Evolutionary conservation across 1,140 invertebrate genomes (phyloP), one percentile per base, ranked within the genome.

Genomic region (Homalodisca vitripennis): DNA sequence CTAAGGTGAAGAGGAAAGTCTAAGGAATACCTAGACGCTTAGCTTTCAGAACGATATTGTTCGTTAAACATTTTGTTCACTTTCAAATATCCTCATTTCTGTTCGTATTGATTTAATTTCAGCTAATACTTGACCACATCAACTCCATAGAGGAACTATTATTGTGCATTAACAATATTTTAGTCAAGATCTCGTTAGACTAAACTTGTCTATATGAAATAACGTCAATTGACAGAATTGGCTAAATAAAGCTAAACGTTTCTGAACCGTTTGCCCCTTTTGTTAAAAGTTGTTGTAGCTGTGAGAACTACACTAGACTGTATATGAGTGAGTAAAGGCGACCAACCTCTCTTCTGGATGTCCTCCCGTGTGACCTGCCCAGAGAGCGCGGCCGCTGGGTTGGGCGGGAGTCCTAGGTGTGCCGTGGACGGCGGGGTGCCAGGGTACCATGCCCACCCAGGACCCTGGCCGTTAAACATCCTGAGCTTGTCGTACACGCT

Each of bases 401-500:
- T 72, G 60, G 70, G 67, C 29, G 73, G 68, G 30, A 71, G 70
- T 27, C 62, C 48, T 22, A 73, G 70, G 41, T 71, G 71, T 17
- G 67, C 69, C n/a, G 72, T 55, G 29, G 74, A 41, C 17, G 71
- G 66, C 10, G 70, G 22, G 20, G 71, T 62, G 57, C 63, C 72
- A 34, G 69, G 68, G 65, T 70, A 67, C 68, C 68, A 63, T 1
- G 68, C 66, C 62, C 66, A 46, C 0, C 67, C 69, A 10, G 81
- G 83, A 77, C 86, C 81, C 79, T 87, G 80, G 73, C 93, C 91
- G 77, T 94, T 94, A 27, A 94, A 85, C 78, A 94, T 84, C 74
- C 91, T 87, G 47, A 94, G 80, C 78, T 94, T 94, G 77, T 94
- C 92, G 80, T 94, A 95, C 73, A 94, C 91, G 41, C 84, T 84